phyloP scores from a whole-genome alignment of 2,797 vertebrate genomes.

The Heliangelus exortis region DNA sequence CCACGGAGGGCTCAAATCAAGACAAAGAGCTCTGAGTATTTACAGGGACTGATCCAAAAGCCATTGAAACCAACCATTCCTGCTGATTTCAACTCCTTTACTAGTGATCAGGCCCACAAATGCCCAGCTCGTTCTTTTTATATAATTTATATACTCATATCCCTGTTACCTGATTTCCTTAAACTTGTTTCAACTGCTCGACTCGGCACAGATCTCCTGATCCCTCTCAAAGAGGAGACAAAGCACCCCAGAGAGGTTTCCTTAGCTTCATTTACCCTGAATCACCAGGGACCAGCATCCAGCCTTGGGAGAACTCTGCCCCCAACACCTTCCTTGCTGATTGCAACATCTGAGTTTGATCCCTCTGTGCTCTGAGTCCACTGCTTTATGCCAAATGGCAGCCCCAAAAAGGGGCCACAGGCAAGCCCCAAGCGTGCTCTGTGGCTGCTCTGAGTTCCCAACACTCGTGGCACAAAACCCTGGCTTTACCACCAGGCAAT shows the following conservation, averaged over 20 bases:
- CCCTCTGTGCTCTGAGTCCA: not conserved
- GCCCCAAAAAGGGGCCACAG: not conserved
- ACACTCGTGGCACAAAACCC: not conserved
- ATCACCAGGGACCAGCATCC: not conserved
- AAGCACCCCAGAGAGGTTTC: not conserved
- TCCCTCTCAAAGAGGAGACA: not conserved
- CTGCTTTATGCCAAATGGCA: not conserved
- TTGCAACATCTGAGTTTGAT: not conserved
- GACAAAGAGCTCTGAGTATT: not conserved
- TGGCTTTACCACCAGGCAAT: not conserved
- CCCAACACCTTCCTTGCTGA: not conserved
- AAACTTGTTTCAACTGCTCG: not conserved
- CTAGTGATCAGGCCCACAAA: not conserved
- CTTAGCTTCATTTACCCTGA: not conserved
- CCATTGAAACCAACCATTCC: not conserved
- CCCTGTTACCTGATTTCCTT: not conserved
- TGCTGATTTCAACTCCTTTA: not conserved
- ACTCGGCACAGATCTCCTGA: accelerated
- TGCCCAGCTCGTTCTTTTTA: not conserved
- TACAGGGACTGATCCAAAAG: not conserved
- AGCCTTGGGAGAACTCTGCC: not conserved
- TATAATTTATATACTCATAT: not conserved
- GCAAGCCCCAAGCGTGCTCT: not conserved
- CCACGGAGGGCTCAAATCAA: not conserved
- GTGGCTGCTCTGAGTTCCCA: not conserved